Base-by-base conservation (phyloP, 2,797 vertebrate genomes). In the Anabacerthia variegaticeps region DNA sequence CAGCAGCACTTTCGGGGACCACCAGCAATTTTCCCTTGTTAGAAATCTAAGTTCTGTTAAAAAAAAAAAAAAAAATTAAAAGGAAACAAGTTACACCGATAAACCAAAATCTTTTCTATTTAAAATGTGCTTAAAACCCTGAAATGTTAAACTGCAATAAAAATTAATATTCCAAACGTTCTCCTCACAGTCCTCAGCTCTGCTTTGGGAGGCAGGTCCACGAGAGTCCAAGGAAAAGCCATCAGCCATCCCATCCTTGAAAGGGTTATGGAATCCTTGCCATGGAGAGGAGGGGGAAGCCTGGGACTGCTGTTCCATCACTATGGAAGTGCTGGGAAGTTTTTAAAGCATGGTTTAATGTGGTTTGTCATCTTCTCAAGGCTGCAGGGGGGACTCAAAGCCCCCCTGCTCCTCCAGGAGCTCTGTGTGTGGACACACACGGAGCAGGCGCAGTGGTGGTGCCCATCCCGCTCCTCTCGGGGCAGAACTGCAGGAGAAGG, bases 1-100 rank as follows among this genome's bases (percentile, higher is more conserved):
- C 96, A 98, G 98, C 98, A 98, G 98, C 97, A 95, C 97, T 94
- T 96, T 92, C 27, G 81, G 96, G 95, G 95, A 96, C 96, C 96
- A 97, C 94, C 97, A 92, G 97, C 92, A 97, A 77, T 89, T 95
- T 89, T 93, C 87, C 96, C 95, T 95, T 93, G 86, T 96, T 96
- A 96, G 92, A 96, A 97, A 97, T 95, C 92, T 90, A 97, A 96
- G 69, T 90, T 97, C 94, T 97, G 79, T 83, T 95, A 9, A 94
- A 92, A 77, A 94, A 92, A 77, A 92, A 77, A 55, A 58, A 85
- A 76, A 92, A 63, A 65, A 76, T 10, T 19, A 39, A 39, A 61
- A 37, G 4, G 28, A 61, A 61, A 61, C 12, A 61, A 62, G 59
- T 85, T 89, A 59, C 76, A 75, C 56, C 44, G 84, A 96, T 72